Base-by-base conservation (phyloP, 2,888 invertebrate genomes). In the Drosophila hamatofila region DNA sequence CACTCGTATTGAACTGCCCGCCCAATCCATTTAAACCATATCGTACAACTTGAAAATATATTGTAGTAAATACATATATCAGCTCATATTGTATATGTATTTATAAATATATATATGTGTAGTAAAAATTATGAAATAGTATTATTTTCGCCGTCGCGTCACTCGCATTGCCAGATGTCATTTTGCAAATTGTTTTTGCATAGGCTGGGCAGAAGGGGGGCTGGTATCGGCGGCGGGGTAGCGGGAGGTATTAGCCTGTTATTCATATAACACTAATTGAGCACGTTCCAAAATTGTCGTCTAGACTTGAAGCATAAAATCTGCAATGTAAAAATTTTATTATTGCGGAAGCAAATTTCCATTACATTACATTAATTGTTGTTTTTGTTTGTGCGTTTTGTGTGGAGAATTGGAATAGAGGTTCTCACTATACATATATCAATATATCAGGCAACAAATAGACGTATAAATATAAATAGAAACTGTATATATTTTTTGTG, bases 241-340 rank as follows among this genome's bases (percentile, higher is more conserved):
- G 35, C 35, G 21, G n/a, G 56, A 39, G 56, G 49, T 75, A 46
- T 59, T 73, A 63, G 42, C 52, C 46, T 63, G 48, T 68, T 48
- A 49, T 58, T 49, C 57, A 56, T 60, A 60, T 72, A 61, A 41
- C 57, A 75, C 82, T 82, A 88, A 87, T 84, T 88, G 80, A 88
- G 87, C 86, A 86, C 86, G 86, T 87, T 76, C 82, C 67, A 88
- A 88, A 83, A 82, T 66, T 88, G 82, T 86, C 88, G 86, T 86
- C 86, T 86, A 86, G 86, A 86, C 86, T 70, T 78, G 44, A 85
- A 81, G 80, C 83, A 88, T 85, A 80, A 85, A 83, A 82, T 86
- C 76, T 83, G 82, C 78, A 88, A 69, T 82, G 67, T 80, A 78
- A 66, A 75, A 66, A 52, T 85, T 85, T 78, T 83, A 72, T 76